A percentile compares a stretch with the other conserved stretches of the same genome.
These are phyloP conservation scores for Chrysoperla carnea DNA, from an alignment of 1,140 invertebrate genomes.

Conservation along the genomic window DNA sequence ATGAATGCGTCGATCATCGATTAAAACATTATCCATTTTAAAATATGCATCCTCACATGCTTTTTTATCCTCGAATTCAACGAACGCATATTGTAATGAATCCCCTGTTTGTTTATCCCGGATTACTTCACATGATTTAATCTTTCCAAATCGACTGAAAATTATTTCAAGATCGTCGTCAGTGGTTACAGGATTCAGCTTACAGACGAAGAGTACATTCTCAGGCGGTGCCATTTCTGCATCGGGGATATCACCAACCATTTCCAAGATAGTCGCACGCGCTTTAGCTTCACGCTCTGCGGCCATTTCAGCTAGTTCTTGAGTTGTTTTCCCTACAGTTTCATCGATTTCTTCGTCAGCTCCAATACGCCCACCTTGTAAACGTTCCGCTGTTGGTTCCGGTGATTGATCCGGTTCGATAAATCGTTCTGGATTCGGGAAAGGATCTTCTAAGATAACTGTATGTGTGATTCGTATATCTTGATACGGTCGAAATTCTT, in stretches of 20 bases:
- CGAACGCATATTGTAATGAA: slow-evolving; percentile 97
- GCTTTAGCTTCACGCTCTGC: slow-evolving; percentile 89
- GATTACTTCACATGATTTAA: slow-evolving; percentile 93
- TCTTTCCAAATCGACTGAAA: slow-evolving; percentile 91
- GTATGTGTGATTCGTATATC: slow-evolving; percentile 97
- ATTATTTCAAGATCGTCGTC: slow-evolving; percentile 97
- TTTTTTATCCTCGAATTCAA: slow-evolving; percentile 91
- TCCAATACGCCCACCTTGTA: slow-evolving; percentile 72
- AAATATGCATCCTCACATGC: slow-evolving; percentile 97
- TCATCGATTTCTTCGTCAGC: slow-evolving; percentile 93
- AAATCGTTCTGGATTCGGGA: slow-evolving; percentile 68
- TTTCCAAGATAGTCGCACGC: slow-evolving; percentile 92
- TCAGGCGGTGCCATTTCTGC: slow-evolving; percentile 96
- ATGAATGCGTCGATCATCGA: slow-evolving; percentile 96
- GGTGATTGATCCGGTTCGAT: slow-evolving; percentile 70
- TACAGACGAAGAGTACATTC: slow-evolving; percentile 98
- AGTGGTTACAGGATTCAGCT: slow-evolving; percentile 97
- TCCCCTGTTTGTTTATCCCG: slow-evolving; percentile 83
- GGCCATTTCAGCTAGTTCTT: slow-evolving; percentile 76
- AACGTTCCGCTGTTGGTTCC: slow-evolving; percentile 61
- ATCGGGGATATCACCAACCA: slow-evolving; percentile 95
- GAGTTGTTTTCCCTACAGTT: slow-evolving; percentile 58
- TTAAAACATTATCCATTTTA: slow-evolving; percentile 99
- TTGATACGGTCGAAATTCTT: slow-evolving; percentile 77
- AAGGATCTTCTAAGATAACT: slow-evolving; percentile 92